A percentile compares a stretch with the other conserved stretches of the same genome.
Evolutionary conservation across 2,797 vertebrate species (phyloP).

Genomic region (Adelosebastes latens): DNA sequence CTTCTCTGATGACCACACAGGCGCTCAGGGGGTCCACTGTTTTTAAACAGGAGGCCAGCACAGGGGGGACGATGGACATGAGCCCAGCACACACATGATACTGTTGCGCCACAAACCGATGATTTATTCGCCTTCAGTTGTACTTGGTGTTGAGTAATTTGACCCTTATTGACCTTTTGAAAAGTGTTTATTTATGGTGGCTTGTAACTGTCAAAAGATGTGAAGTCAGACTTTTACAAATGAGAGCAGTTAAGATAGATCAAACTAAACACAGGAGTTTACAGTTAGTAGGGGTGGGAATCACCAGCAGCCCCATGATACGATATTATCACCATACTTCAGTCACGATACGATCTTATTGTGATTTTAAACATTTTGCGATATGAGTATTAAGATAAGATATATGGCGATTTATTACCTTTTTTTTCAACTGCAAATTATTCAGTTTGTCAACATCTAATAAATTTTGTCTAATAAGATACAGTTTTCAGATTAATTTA

Average conservation of each 20-base stretch:
- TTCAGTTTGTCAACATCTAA: too few species aligned
- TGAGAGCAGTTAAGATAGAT: neutral
- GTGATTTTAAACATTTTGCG: too few species aligned
- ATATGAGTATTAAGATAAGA: too few species aligned
- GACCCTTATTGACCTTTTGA: neutral
- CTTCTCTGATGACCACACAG: slow-evolving; percentile 31
- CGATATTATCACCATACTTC: too few species aligned
- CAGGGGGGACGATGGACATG: neutral
- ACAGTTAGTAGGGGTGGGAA: neutral
- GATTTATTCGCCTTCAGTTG: neutral
- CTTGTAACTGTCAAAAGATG: neutral
- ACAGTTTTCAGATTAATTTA: too few species aligned
- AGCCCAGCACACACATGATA: slow-evolving; percentile 9
- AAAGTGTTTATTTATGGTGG: neutral
- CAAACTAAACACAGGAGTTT: neutral
- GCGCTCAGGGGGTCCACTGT: neutral
- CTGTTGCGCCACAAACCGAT: neutral
- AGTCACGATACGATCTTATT: too few species aligned
- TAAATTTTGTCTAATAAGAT: too few species aligned
- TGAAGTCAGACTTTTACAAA: neutral
- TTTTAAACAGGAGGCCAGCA: slow-evolving; percentile 35
- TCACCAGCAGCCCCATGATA: too few species aligned
- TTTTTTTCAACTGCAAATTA: too few species aligned
- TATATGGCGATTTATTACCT: too few species aligned
- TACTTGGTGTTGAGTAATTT: neutral